phyloP scores from a whole-genome alignment of 2,113 vertebrate species.

The Lophotis ruficrista region DNA sequence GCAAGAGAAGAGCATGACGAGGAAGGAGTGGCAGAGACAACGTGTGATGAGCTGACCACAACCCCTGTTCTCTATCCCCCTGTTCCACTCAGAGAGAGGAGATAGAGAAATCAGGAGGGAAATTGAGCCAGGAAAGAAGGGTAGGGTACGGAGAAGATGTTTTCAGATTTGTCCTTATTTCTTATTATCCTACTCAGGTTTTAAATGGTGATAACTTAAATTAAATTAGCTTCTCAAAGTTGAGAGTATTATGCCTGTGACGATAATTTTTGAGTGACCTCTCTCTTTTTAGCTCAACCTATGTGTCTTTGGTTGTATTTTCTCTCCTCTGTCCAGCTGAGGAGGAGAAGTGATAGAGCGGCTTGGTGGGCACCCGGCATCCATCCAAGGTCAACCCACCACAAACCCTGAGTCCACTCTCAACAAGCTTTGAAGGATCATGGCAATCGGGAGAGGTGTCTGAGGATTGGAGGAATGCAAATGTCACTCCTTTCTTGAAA shows the following conservation, averaged over 20 bases:
- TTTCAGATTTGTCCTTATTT: neutral
- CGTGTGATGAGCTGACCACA: neutral
- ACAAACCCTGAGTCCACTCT: neutral
- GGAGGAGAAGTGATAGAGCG: no score
- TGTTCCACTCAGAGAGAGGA: rapidly evolving
- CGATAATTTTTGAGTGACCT: neutral
- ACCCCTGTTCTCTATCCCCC: no score
- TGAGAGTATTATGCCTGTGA: neutral
- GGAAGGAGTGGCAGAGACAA: neutral
- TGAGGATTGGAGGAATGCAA: neutral
- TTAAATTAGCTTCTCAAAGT: neutral
- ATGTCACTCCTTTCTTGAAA: neutral
- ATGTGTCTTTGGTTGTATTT: neutral
- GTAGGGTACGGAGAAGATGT: neutral
- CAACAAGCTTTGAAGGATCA: neutral
- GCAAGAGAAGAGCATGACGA: neutral
- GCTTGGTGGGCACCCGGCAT: no score
- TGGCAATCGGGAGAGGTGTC: neutral
- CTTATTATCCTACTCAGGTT: neutral
- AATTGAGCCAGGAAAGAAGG: neutral
- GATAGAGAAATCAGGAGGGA: neutral
- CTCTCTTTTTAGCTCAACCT: neutral
- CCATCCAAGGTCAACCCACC: no score
- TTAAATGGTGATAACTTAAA: neutral
- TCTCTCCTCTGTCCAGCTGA: no score